A percentile compares a stretch with the other conserved stretches of the same genome.
Conservation (phyloP, 2,797 vertebrate species). For the Helarctos malayanus region DNA sequence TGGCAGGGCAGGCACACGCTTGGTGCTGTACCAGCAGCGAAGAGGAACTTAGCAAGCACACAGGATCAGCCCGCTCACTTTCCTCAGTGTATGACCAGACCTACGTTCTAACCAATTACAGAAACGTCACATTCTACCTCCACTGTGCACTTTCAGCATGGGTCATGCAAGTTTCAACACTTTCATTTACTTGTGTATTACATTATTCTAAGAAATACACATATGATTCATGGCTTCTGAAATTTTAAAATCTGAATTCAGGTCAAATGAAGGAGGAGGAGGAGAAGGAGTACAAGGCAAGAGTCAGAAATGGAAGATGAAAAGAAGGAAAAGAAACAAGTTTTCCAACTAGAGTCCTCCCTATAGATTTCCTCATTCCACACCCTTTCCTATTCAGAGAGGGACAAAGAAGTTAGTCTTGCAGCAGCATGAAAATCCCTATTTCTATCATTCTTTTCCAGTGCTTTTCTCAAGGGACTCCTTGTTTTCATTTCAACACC, state of each 20-base stretch:
- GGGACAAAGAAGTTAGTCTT: conserved; percentile 57
- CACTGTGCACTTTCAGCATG: not conserved
- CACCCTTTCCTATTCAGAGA: conserved; percentile 30
- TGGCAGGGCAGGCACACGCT: not conserved
- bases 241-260: conserved; percentile 42
- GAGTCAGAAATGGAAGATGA: not conserved
- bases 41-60: not conserved
- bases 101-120: not conserved
- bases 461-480: conserved; percentile 63
- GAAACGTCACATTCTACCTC: not conserved
- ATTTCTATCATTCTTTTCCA: conserved; percentile 62
- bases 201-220: not conserved
- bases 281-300: not conserved
- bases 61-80: not conserved
- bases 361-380: conserved; percentile 48
- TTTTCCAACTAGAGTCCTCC: conserved; percentile 33
- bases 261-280: conserved; percentile 3
- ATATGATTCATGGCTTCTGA: conserved; percentile 5
- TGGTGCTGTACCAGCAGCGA: not conserved
- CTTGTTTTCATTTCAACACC: conserved; percentile 75
- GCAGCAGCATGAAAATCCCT: conserved; percentile 47
- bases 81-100: not conserved
- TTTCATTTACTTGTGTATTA: conserved; percentile 30
- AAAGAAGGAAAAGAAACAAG: not conserved
- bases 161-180: not conserved